phyloP scores from a whole-genome alignment of 1,140 invertebrate species.

The Hycleus cichorii region DNA sequence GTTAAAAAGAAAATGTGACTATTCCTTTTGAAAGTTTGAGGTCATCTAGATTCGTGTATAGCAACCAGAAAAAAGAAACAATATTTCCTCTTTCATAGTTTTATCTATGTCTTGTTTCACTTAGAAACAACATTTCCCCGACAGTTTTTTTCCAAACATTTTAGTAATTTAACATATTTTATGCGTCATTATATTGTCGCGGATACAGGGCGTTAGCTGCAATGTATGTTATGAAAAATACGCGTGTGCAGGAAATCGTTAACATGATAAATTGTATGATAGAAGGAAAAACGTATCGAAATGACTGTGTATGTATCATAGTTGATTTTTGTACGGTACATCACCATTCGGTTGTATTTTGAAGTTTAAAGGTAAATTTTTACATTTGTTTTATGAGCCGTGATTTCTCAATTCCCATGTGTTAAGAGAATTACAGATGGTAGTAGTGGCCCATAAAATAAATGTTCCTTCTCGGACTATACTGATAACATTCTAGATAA shows the following conservation, averaged over 20 bases:
- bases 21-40: conserved; percentile 16
- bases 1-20: conserved; percentile 19
- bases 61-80: neutral
- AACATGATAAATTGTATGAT: conserved; percentile 17
- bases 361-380: conserved; percentile 16
- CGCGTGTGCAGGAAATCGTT: conserved; percentile 23
- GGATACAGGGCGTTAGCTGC: neutral
- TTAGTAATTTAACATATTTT: too few species aligned
- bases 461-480: conserved; percentile 6
- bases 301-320: conserved; percentile 20
- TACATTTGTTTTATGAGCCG: conserved; percentile 20
- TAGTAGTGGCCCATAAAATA: conserved; percentile 14
- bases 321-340: conserved; percentile 7
- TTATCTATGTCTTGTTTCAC: neutral
- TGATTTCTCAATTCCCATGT: conserved; percentile 19
- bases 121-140: neutral
- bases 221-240: conserved; percentile 20
- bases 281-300: conserved; percentile 16
- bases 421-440: conserved; percentile 19
- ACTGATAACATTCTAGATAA: conserved; percentile 5
- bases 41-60: conserved; percentile 23
- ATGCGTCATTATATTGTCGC: too few species aligned
- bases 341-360: conserved; percentile 4
- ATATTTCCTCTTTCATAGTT: neutral
- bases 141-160: conserved; percentile 1